Conservation (phyloP, 2,113 vertebrate genomes). For the Leucopsar rothschildi region DNA sequence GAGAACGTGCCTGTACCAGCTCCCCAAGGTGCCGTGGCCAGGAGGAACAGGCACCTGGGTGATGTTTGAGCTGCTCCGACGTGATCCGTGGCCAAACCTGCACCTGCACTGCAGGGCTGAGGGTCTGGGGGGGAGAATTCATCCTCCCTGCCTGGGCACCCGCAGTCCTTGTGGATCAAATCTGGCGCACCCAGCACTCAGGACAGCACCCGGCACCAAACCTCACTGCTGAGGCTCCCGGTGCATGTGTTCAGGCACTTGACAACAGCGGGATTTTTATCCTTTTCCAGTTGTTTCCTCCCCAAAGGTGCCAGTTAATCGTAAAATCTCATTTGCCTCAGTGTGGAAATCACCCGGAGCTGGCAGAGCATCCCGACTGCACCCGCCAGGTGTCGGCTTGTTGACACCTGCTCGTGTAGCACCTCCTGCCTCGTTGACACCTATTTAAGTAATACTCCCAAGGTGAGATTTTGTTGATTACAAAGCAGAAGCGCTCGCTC, state of each 20-base stretch:
- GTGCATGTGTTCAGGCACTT: not conserved
- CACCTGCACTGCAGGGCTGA: not conserved
- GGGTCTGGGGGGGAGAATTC: not conserved
- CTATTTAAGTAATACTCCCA: not conserved
- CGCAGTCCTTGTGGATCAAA: rapidly evolving
- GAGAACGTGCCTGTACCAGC: not conserved
- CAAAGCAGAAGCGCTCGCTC: not conserved
- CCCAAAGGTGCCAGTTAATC: not conserved
- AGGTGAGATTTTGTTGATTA: conserved; percentile 8
- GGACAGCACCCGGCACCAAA: not conserved
- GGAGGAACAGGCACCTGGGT: not conserved
- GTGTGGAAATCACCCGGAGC: not conserved
- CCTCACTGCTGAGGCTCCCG: not conserved
- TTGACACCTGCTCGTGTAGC: not conserved
- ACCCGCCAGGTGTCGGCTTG: not conserved
- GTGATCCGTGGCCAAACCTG: rapidly evolving
- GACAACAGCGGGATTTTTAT: not conserved
- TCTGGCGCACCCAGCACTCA: not conserved
- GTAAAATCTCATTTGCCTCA: not conserved
- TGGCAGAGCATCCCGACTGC: not conserved
- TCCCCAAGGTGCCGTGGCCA: not conserved
- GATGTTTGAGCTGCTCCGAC: not conserved
- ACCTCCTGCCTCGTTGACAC: not conserved
- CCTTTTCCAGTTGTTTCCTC: not conserved
- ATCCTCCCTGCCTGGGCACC: not conserved